phyloP scores from a whole-genome alignment of 2,113 vertebrate genomes.

The Pachypanchax playfairii region DNA sequence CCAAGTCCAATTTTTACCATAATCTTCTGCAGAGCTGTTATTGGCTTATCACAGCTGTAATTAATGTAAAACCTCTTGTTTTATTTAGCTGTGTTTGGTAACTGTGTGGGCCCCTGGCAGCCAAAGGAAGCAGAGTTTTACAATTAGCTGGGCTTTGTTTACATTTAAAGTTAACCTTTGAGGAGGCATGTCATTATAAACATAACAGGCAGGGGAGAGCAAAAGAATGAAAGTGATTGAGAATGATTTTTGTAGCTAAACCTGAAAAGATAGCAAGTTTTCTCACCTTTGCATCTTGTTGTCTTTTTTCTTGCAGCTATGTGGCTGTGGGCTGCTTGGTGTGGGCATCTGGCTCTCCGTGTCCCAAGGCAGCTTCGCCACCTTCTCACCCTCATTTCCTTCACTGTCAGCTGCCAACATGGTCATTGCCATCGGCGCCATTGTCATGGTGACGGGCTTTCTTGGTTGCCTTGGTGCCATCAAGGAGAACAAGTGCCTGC shows the following conservation, averaged over 20 bases:
- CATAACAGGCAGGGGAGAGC: neutral
- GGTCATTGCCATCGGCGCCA: constrained; percentile 92
- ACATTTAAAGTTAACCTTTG: constrained; percentile 3
- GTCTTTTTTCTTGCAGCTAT: constrained; percentile 83
- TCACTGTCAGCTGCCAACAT: constrained; percentile 96
- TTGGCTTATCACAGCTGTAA: constrained; percentile 51
- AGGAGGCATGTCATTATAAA: neutral
- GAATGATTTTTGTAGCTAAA: neutral
- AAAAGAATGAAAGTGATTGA: neutral
- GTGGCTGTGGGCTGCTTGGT: constrained; percentile 95
- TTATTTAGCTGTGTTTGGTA: constrained; percentile 34
- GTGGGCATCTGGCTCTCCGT: constrained; percentile 99
- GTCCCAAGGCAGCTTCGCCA: constrained; percentile 98
- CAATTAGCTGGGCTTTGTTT: neutral
- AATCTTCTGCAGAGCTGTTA: constrained; percentile 53
- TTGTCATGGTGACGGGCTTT: constrained; percentile 98
- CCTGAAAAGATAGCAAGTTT: neutral
- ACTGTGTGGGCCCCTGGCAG: constrained; percentile 13
- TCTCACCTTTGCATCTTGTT: constrained; percentile 52
- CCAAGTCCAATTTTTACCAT: constrained; percentile 53
- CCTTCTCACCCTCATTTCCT: constrained; percentile 96
- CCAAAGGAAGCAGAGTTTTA: constrained; percentile 18
- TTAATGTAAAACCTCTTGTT: constrained; percentile 46
- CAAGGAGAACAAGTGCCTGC: constrained; percentile 99
- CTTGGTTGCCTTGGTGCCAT: constrained; percentile 98